Percentiles rank a stretch among this genome's conserved stretches.
These are phyloP conservation scores for Aporophyla lueneburgensis DNA, from an alignment of 2,888 invertebrate genomes.

Conservation along the genomic window DNA sequence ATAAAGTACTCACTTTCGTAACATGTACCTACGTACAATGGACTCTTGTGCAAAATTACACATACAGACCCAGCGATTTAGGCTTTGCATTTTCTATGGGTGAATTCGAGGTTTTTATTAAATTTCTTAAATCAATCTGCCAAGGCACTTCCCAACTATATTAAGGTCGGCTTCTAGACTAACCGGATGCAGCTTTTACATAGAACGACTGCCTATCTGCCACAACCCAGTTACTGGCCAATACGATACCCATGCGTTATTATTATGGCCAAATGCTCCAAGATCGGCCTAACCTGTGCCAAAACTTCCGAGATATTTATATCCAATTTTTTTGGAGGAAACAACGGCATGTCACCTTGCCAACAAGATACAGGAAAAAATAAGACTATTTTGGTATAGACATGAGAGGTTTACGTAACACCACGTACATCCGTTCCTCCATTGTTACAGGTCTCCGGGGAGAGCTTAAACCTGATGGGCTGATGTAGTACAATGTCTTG, in stretches of 20 bases:
- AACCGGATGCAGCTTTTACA: background rate
- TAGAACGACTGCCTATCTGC: background rate
- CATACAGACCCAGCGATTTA: too few relatives aligned
- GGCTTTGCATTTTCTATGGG: too few relatives aligned
- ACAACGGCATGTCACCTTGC: constrained; percentile 23
- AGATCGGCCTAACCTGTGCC: constrained; percentile 12
- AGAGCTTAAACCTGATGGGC: constrained; percentile 48
- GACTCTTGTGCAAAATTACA: too few relatives aligned
- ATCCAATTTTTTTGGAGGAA: constrained; percentile 4
- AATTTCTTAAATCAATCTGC: too few relatives aligned
- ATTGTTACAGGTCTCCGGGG: constrained; percentile 34
- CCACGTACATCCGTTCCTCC: constrained; percentile 24
- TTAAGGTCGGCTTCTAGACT: too few relatives aligned
- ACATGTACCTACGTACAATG: too few relatives aligned
- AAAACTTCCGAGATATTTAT: constrained; percentile 36
- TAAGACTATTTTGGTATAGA: constrained; percentile 35
- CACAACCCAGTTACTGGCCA: background rate
- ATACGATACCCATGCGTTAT: background rate
- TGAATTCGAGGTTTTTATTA: too few relatives aligned
- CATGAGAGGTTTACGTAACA: constrained; percentile 9
- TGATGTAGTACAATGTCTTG: constrained; percentile 46
- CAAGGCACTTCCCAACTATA: too few relatives aligned
- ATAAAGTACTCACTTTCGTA: too few relatives aligned
- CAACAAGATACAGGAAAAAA: constrained; percentile 31
- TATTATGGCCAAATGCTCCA: background rate